These are phyloP conservation scores for Acanthochromis polyacanthus DNA, from an alignment of 2,113 vertebrate genomes.

Conservation along the genomic window DNA sequence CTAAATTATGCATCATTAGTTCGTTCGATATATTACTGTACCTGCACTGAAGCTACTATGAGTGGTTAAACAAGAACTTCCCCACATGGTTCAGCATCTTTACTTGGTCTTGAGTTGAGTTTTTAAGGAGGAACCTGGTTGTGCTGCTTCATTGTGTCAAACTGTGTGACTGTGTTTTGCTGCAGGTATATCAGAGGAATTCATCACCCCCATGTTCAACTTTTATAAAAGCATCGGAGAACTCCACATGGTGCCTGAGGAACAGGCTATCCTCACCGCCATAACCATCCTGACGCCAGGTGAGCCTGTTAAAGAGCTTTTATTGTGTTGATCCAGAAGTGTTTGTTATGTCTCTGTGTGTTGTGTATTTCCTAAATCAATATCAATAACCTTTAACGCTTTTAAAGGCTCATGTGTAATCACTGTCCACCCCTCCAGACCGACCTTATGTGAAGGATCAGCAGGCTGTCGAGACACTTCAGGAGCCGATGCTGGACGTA, in stretches of 20 bases:
- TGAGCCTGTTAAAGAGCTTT: constrained; percentile 57
- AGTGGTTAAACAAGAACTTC: no score
- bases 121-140: background rate
- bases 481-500: constrained; percentile 92
- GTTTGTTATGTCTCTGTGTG: background rate
- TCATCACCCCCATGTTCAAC: constrained; percentile 96
- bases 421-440: constrained; percentile 80
- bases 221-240: constrained; percentile 97
- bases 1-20: no score
- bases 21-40: no score
- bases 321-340: background rate
- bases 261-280: constrained; percentile 95
- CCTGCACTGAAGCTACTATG: no score
- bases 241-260: constrained; percentile 93
- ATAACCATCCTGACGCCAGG: constrained; percentile 97
- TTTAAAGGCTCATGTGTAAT: background rate
- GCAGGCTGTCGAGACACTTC: constrained; percentile 92
- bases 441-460: constrained; percentile 94
- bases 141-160: background rate
- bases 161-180: constrained; percentile 7
- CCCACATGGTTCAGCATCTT: no score
- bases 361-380: background rate
- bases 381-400: background rate
- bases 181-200: constrained; percentile 95
- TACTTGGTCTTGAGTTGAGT: no score